Conservation (phyloP, 2,888 invertebrate genomes). For the Cotesia congregata region DNA sequence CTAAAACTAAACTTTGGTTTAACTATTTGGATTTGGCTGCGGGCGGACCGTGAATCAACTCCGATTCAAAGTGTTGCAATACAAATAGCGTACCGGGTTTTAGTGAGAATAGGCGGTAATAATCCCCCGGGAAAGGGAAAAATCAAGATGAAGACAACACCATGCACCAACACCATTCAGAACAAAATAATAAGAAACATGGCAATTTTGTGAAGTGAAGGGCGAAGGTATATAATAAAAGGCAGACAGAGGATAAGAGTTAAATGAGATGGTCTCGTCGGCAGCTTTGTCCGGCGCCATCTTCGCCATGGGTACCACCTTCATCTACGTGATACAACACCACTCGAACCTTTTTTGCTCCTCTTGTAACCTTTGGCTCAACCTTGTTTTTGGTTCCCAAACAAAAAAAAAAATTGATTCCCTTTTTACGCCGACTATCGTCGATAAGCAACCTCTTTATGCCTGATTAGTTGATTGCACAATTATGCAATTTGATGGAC, state of each 20-base stretch:
- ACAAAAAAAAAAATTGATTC: not conserved
- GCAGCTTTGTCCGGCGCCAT: constrained; percentile 67
- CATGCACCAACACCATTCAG: constrained; percentile 20
- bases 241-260: constrained; percentile 58
- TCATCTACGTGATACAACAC: constrained; percentile 62
- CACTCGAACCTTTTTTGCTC: constrained; percentile 31
- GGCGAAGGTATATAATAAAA: constrained; percentile 55
- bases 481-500: no score
- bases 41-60: not conserved
- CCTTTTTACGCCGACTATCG: constrained; percentile 9
- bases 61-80: not conserved
- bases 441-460: not conserved
- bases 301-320: constrained; percentile 66
- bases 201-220: constrained; percentile 17
- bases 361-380: constrained; percentile 53
- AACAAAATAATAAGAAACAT: constrained; percentile 38
- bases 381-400: constrained; percentile 41
- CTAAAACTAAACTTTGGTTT: not conserved
- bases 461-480: no score
- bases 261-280: constrained; percentile 67
- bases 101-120: not conserved
- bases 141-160: no score
- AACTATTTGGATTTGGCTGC: not conserved
- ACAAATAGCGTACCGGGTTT: not conserved
- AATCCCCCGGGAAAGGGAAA: constrained; percentile 46